Evolutionary conservation across 2,888 invertebrate genomes (phyloP), one percentile per base, ranked within the genome.

Genomic region (Mythimna lalbum): DNA sequence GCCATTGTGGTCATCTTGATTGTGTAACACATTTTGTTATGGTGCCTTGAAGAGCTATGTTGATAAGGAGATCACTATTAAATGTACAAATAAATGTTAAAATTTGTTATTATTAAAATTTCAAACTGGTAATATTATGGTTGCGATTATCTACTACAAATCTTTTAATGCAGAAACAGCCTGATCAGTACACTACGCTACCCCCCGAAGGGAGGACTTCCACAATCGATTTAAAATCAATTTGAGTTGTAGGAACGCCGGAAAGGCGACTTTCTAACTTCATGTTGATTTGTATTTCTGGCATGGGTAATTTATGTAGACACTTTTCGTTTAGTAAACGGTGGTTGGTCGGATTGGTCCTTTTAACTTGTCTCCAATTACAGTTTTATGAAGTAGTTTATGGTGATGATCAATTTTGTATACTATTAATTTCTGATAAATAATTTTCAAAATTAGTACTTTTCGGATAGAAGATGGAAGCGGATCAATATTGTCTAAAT

Each of bases 1-100:
- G 39, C 63, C 66, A 77, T 65, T 77, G 62, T 70, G 50, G 50
- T 67, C 57, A 62, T 63, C 23, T 64, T 55, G 59, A 39, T 31
- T 76, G 50, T 53, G 7, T 14, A 19, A 52, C 23, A 5, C 21
- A 36, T 57, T 47, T 47, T 62, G 36, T 67, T 81, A 76, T 43
- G 43, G 17, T 14, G 36, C 3, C 4, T 77, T 19, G 19, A 56
- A 27, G 12, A 12, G 14, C 27, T n/a, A 33, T 21, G 23, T 60
- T 39, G n/a, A 7, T 12, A 53, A 39, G 23, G 27, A 0, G 23
- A 52, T 12, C 5, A 5, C 36, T 12, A 39, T 39, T 39, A 39
- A 4, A 17, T 43, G 17, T 43, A 23, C 9, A 52, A 23, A 23
- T 14, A 23, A 17, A 27, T 27, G 1, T 12, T 21, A 21, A 23